phyloP scores from a whole-genome alignment of 2,797 vertebrate genomes.

The Podarcis siculus region DNA sequence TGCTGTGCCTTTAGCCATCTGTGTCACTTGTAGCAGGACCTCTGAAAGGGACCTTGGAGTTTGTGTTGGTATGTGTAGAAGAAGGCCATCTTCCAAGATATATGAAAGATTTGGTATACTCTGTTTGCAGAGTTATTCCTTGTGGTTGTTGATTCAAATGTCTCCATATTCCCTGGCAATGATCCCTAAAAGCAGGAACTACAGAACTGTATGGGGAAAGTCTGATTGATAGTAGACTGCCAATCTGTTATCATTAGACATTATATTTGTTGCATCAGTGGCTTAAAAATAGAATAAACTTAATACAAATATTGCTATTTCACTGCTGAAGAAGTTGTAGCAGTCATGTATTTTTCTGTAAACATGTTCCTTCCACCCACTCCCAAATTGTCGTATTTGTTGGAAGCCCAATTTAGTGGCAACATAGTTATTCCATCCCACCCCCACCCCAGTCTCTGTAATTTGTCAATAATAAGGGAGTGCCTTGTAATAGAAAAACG shows the following conservation, averaged over 20 bases:
- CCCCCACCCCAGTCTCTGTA: constrained; percentile 23
- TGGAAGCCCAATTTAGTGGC: constrained; percentile 19
- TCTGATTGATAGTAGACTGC: constrained; percentile 1
- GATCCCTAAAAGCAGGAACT: neutral
- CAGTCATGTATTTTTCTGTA: constrained; percentile 27
- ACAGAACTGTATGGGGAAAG: constrained; percentile 3
- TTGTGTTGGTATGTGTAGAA: too few relatives aligned
- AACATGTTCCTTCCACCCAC: constrained; percentile 15
- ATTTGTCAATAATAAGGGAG: constrained; percentile 57
- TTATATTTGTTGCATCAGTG: constrained; percentile 19
- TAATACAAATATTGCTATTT: constrained; percentile 36
- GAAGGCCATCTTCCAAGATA: too few relatives aligned
- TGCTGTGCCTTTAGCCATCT: too few relatives aligned
- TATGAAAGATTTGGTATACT: neutral
- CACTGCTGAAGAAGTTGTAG: constrained; percentile 15
- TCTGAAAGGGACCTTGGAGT: neutral
- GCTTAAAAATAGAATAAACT: constrained; percentile 32
- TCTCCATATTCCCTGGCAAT: neutral
- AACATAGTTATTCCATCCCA: constrained; percentile 18
- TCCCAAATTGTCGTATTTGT: constrained; percentile 23
- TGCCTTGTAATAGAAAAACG: constrained; percentile 33
- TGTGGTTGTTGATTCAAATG: neutral
- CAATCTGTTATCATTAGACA: neutral
- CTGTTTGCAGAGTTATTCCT: neutral
- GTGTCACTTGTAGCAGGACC: neutral